Evolutionary conservation across 2,888 invertebrate genomes (phyloP).

Genomic region (Andrena haemorrhoa): DNA sequence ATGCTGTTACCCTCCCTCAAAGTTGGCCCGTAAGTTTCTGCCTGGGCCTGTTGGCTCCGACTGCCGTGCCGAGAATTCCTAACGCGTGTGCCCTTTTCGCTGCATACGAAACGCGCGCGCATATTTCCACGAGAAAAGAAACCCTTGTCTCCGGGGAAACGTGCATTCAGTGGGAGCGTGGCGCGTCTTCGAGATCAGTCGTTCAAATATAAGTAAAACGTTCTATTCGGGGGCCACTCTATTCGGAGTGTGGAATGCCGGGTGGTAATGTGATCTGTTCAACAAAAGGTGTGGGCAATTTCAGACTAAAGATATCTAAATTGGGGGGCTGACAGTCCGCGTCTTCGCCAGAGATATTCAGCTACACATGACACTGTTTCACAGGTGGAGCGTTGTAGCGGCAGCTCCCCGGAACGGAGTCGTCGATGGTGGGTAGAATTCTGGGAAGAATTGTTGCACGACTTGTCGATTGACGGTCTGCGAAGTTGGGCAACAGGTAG

Average conservation of each 20-base stretch:
- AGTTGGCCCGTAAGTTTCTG: constrained; percentile 82
- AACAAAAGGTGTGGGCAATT: no score
- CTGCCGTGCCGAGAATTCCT: constrained; percentile 81
- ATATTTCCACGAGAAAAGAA: constrained; percentile 12
- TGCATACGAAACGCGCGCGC: constrained; percentile 27
- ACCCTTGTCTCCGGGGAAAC: neutral
- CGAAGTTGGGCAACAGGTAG: constrained; percentile 68
- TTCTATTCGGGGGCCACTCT: neutral
- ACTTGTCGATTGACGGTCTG: constrained; percentile 55
- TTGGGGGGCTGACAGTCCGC: no score
- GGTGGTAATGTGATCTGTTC: no score
- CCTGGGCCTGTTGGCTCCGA: constrained; percentile 76
- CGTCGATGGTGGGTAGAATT: constrained; percentile 15
- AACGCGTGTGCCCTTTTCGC: constrained; percentile 71
- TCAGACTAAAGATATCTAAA: no score
- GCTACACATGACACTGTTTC: no score
- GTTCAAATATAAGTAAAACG: neutral
- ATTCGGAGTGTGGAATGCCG: neutral
- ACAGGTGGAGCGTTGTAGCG: no score
- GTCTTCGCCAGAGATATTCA: no score
- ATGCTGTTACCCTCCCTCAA: constrained; percentile 82
- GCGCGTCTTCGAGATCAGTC: neutral
- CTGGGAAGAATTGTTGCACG: constrained; percentile 36
- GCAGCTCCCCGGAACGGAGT: no score
- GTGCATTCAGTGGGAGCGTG: neutral